Percentiles rank a stretch among this genome's conserved stretches.
These are phyloP conservation scores for Hymenopus coronatus DNA, from an alignment of 2,888 invertebrate genomes.

Conservation along the genomic window DNA sequence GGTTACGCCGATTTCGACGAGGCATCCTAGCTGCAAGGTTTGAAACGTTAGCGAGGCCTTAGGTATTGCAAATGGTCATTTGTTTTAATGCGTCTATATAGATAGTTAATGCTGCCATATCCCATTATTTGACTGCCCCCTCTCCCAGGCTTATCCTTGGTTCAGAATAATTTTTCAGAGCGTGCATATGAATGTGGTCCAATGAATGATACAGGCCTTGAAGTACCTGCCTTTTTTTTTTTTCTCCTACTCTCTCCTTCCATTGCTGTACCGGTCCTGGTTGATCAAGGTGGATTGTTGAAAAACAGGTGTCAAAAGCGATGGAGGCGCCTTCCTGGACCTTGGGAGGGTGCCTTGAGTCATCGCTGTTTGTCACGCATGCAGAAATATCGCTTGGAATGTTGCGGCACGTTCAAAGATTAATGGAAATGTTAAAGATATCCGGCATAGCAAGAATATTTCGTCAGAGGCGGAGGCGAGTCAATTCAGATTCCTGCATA, in stretches of 20 bases:
- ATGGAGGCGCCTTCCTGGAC: background rate
- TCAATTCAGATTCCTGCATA: background rate
- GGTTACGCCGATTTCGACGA: too few species aligned
- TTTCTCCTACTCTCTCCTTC: background rate
- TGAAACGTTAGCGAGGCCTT: background rate
- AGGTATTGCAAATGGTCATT: background rate
- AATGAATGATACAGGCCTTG: background rate
- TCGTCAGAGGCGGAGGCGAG: background rate
- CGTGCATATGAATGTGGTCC: background rate
- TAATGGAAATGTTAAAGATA: background rate
- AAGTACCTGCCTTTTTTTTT: background rate
- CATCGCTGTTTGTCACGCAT: background rate
- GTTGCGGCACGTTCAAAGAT: background rate
- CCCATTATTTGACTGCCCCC: background rate
- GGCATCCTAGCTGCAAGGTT: too few species aligned
- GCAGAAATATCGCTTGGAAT: background rate
- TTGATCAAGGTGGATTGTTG: background rate
- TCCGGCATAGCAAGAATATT: background rate
- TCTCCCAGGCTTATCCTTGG: background rate
- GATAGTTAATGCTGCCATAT: background rate
- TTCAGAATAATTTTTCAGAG: background rate
- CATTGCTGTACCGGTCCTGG: background rate
- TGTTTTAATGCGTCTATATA: background rate
- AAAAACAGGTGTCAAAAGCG: background rate
- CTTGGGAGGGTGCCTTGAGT: background rate